phyloP scores from a whole-genome alignment of 2,113 vertebrate species.

The Elanoides forficatus region DNA sequence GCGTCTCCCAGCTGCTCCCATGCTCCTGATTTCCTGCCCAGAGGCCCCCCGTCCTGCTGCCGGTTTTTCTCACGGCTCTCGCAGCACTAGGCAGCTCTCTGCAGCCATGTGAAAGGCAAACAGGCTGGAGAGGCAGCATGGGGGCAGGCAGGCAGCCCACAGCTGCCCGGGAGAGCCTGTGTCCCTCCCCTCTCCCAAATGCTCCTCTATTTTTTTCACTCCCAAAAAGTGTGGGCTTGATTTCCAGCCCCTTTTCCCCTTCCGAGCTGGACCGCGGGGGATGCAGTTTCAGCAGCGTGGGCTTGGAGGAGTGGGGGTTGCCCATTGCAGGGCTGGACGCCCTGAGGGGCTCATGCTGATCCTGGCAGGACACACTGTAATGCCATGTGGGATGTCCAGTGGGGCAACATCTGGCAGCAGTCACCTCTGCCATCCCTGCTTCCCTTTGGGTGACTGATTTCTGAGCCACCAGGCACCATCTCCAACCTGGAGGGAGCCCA shows the following conservation, averaged over 20 bases:
- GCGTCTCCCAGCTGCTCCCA: slow-evolving; percentile 64
- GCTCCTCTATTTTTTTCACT: neutral
- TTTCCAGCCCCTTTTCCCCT: neutral
- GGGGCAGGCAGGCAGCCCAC: neutral
- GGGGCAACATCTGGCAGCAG: neutral
- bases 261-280: neutral
- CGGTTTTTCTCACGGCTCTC: slow-evolving; percentile 76
- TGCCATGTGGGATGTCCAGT: too few relatives aligned
- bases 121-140: neutral
- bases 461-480: neutral
- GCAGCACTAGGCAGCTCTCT: slow-evolving; percentile 33
- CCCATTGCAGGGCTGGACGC: neutral
- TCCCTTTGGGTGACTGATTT: neutral
- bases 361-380: neutral
- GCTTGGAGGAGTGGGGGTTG: neutral
- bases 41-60: slow-evolving; percentile 63
- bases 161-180: neutral
- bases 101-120: slow-evolving; percentile 37
- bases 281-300: neutral
- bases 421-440: neutral
- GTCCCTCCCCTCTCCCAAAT: neutral
- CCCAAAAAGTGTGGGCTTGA: neutral
- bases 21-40: slow-evolving; percentile 68
- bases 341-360: accelerated
- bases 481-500: neutral